Conservation (phyloP, 1,140 invertebrate species). For the Limonius californicus region DNA sequence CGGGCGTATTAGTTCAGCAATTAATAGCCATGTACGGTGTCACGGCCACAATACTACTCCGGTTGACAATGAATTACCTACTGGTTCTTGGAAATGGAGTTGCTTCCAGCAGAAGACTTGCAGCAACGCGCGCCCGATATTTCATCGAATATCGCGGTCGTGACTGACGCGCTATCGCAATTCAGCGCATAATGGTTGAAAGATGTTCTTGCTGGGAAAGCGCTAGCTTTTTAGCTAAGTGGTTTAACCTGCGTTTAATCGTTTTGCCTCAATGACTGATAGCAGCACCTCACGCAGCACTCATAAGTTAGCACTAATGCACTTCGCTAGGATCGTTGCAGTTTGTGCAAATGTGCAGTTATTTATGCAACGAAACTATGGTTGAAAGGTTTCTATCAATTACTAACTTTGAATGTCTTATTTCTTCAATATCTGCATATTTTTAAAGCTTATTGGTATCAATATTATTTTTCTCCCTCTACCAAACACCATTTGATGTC, state of each 20-base stretch:
- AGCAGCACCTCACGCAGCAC: slow-evolving; percentile 3
- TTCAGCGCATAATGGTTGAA: slow-evolving; percentile 17
- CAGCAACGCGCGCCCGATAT: slow-evolving; percentile 21
- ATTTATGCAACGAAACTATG: too few species aligned
- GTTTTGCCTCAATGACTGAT: slow-evolving; percentile 15
- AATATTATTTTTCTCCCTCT: not conserved
- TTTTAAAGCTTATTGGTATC: not conserved
- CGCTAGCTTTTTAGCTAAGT: slow-evolving; percentile 21
- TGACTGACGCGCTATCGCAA: slow-evolving; percentile 12
- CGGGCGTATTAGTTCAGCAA: slow-evolving; percentile 1
- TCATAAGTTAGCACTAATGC: not conserved
- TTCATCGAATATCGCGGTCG: slow-evolving; percentile 24
- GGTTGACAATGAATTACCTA: slow-evolving; percentile 15
- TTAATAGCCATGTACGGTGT: slow-evolving; percentile 12
- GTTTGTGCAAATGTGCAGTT: too few species aligned
- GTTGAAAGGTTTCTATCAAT: too few species aligned
- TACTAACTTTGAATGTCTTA: too few species aligned
- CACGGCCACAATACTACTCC: slow-evolving; percentile 7
- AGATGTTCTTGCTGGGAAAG: slow-evolving; percentile 19
- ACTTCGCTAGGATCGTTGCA: not conserved
- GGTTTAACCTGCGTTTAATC: slow-evolving; percentile 11
- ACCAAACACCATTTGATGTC: too few species aligned
- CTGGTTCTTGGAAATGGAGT: slow-evolving; percentile 11
- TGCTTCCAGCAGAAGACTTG: slow-evolving; percentile 6
- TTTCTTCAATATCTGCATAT: too few species aligned